These are phyloP conservation scores for Melinaea menophilus DNA, from an alignment of 2,888 invertebrate species.

Conservation along the genomic window DNA sequence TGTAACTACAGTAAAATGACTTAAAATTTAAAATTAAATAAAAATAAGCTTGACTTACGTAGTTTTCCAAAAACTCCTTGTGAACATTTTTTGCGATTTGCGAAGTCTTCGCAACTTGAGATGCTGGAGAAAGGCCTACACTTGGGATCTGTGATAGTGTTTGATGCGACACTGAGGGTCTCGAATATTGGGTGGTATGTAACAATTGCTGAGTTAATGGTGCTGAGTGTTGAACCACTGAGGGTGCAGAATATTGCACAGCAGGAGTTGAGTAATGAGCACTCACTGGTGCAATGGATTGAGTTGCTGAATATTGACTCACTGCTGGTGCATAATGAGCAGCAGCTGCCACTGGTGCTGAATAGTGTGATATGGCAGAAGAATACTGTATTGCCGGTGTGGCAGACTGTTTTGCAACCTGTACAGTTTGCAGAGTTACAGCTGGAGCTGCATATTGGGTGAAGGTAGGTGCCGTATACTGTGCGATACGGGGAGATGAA, in stretches of 20 bases:
- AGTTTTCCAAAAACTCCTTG: slow-evolving; percentile 79
- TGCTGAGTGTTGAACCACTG: slow-evolving; percentile 34
- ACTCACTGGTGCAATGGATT: slow-evolving; percentile 3
- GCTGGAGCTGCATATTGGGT: slow-evolving; percentile 38
- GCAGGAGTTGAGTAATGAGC: slow-evolving; percentile 43
- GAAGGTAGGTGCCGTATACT: slow-evolving; percentile 34
- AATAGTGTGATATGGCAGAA: slow-evolving; percentile 19
- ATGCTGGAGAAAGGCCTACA: slow-evolving; percentile 35
- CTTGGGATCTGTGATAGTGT: slow-evolving; percentile 32
- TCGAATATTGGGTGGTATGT: slow-evolving; percentile 24
- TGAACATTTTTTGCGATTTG: slow-evolving; percentile 75
- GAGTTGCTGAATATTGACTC: slow-evolving; percentile 25
- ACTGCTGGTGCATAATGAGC: slow-evolving; percentile 36
- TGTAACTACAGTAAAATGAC: not conserved
- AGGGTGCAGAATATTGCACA: slow-evolving; percentile 35
- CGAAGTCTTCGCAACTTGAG: slow-evolving; percentile 32
- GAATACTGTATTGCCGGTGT: not conserved
- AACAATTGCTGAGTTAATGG: slow-evolving; percentile 32
- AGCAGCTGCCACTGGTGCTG: slow-evolving; percentile 32
- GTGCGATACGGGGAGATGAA: slow-evolving; percentile 34
- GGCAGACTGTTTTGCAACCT: slow-evolving; percentile 23
- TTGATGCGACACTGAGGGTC: slow-evolving; percentile 26
- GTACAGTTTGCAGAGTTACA: slow-evolving; percentile 36
- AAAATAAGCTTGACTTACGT: slow-evolving; percentile 67
- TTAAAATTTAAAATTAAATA: not conserved